These are phyloP conservation scores for Syngnathus acus DNA, from an alignment of 2,797 vertebrate genomes.

Conservation along the genomic window DNA sequence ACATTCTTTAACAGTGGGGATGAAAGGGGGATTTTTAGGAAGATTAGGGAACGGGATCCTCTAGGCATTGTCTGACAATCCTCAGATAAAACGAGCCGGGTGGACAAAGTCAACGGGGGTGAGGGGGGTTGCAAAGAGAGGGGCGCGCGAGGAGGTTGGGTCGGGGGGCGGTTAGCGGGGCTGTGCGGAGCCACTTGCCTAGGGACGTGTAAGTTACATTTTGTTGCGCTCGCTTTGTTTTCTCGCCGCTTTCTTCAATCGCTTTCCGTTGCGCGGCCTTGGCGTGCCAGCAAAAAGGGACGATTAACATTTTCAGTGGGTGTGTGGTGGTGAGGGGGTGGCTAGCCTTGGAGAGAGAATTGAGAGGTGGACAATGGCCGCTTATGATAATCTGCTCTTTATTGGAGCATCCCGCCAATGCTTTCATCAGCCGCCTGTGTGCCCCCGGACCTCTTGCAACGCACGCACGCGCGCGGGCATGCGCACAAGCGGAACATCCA, in stretches of 20 bases:
- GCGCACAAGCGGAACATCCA: constrained; percentile 6
- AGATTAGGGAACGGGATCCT: constrained; percentile 95
- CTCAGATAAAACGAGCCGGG: constrained; percentile 83
- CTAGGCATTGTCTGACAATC: constrained; percentile 95
- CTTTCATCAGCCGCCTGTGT: constrained; percentile 68
- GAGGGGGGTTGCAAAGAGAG: constrained; percentile 7
- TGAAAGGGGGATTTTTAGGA: constrained; percentile 99
- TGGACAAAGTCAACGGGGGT: constrained; percentile 60
- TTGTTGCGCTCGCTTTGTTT: constrained; percentile 16
- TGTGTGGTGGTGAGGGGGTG: constrained; percentile 25
- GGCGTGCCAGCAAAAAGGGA: constrained; percentile 79
- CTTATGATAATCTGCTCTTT: constrained; percentile 89
- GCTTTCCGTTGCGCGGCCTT: constrained; percentile 55
- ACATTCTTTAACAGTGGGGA: constrained; percentile 97
- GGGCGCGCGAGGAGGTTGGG: too few relatives aligned
- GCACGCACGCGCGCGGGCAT: constrained; percentile 17
- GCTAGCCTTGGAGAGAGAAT: constrained; percentile 36
- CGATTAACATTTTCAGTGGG: constrained; percentile 87
- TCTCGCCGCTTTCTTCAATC: constrained; percentile 11
- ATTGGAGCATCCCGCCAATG: constrained; percentile 78
- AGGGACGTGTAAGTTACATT: constrained; percentile 42
- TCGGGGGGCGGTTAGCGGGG: constrained; percentile 24
- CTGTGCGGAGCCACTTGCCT: constrained; percentile 26
- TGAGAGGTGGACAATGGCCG: constrained; percentile 74
- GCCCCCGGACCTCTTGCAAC: constrained; percentile 56